These are phyloP conservation scores for Leptinotarsa defecta DNA, from an alignment of 1,140 invertebrate species.

Conservation along the genomic window DNA sequence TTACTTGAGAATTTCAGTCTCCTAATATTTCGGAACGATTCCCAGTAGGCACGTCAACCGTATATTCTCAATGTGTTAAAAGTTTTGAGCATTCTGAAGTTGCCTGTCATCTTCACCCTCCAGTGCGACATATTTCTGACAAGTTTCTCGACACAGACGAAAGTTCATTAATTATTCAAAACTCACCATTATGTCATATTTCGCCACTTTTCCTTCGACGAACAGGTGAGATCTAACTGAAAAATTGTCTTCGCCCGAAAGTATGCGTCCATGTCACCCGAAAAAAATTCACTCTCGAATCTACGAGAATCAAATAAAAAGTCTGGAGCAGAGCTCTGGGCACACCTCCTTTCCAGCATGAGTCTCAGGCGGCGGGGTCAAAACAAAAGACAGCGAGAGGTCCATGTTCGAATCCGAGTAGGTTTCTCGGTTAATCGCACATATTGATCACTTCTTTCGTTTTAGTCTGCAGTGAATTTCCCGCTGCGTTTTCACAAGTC, in stretches of 20 bases:
- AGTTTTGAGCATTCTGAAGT: no score
- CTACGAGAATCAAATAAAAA: background rate
- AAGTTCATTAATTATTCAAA: no score
- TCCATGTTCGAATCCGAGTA: background rate
- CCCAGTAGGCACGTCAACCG: no score
- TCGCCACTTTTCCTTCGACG: conserved; percentile 40
- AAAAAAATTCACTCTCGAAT: background rate
- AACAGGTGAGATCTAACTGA: conserved; percentile 40
- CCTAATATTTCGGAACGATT: no score
- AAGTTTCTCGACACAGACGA: no score
- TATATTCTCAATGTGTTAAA: no score
- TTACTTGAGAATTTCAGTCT: no score
- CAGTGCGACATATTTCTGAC: no score
- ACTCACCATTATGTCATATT: conserved; percentile 51
- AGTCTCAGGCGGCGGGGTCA: background rate
- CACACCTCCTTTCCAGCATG: conserved; percentile 38
- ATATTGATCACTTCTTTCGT: conserved; percentile 43
- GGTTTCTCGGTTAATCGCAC: conserved; percentile 25
- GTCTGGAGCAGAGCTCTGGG: conserved; percentile 25
- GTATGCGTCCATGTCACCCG: conserved; percentile 39
- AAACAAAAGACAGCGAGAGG: conserved; percentile 2
- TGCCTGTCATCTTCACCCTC: no score
- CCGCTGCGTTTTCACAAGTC: background rate
- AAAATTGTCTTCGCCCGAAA: conserved; percentile 31
- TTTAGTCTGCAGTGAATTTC: background rate